Evolutionary conservation across 2,888 invertebrate genomes (phyloP), one percentile per base, ranked within the genome.

Genomic region (Lysandra bellargus): DNA sequence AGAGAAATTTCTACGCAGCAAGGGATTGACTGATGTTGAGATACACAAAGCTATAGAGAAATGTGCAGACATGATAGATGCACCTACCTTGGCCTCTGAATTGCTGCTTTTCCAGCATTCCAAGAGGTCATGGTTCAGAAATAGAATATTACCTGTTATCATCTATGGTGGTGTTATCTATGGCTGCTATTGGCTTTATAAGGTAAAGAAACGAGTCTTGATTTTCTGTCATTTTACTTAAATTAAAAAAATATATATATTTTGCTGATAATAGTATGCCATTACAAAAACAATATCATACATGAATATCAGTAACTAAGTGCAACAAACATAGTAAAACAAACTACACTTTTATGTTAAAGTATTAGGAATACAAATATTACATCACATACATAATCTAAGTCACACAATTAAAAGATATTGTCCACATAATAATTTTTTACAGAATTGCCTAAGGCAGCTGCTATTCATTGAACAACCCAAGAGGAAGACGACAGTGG

Each of bases 131-230:
- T 91, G 93, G 92, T 90, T 97, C 78, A 95, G 96, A 88, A 97
- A 98, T 83, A 91, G 97, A 82, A 92, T 98, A 57, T 95, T 97
- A 84, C 96, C 96, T 2, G 89, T 97, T 40, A 96, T 97, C 30
- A 88, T 98, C n/a, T 95, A 98, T 81, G 97, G 97, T 79, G 96
- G 97, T 6, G 95, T 98, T 53, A 95, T 96, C 0, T 98, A 98
- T 92, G 97, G 97, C 72, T 94, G 97, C 80, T 98, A 97, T 87
- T 96, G 96, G 92, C 96, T 98, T 88, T 98, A 98, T 91, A 97
- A 97, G 96, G 98, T 97, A 57, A 30, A 23, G 23, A 23, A 23
- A 23, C 23, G 23, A 0, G 23, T 23, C 23, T 23, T 23, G 23
- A 23, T 23, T 23, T 23, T 23, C 23, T 23, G 0, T 23, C 23